Evolutionary conservation across 2,113 vertebrate species (phyloP).

Genomic region (Uria lomvia): DNA sequence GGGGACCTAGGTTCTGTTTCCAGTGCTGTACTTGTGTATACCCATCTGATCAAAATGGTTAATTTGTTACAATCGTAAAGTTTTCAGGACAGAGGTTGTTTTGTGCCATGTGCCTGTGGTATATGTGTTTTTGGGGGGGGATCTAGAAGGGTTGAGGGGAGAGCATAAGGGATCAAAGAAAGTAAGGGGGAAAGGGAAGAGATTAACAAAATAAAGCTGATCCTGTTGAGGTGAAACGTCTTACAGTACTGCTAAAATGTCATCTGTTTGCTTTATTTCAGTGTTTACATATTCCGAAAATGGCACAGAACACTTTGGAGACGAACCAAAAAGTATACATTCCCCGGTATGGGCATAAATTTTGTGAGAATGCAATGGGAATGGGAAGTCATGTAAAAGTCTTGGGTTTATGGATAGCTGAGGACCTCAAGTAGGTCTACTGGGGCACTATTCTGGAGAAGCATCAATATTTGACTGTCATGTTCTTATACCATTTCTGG

Average conservation of each 20-base stretch:
- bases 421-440: not conserved
- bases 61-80: not conserved
- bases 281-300: conserved; percentile 92
- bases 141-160: not conserved
- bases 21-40: not conserved
- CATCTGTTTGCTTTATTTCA: conserved; percentile 65
- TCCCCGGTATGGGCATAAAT: conserved; percentile 69
- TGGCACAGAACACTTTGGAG: conserved; percentile 79
- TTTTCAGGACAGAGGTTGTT: not conserved
- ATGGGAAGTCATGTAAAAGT: not conserved
- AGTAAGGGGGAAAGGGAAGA: not conserved
- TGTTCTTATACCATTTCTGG: not conserved
- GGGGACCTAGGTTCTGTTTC: not conserved
- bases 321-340: conserved; percentile 75
- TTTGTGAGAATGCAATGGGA: not conserved
- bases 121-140: fast-evolving
- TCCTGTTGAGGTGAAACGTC: not conserved
- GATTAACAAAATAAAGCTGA: not conserved
- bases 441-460: not conserved
- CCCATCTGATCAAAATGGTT: not conserved
- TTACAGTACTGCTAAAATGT: not conserved
- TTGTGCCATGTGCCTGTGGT: not conserved
- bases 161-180: not conserved
- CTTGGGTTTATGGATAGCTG: not conserved
- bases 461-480: not conserved